phyloP scores from a whole-genome alignment of 2,888 invertebrate genomes.

The Monopis laevigella region DNA sequence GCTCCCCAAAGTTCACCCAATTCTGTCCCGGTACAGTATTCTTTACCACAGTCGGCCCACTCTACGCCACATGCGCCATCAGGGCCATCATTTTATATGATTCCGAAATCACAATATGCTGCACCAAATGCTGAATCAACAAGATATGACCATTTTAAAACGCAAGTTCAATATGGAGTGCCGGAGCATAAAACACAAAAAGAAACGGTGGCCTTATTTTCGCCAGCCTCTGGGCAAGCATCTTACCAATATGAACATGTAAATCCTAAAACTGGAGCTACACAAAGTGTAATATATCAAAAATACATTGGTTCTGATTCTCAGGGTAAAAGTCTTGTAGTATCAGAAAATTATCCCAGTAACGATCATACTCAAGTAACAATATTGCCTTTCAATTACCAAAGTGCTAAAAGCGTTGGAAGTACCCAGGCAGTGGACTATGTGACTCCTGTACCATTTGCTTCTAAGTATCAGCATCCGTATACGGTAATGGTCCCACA shows the following conservation, averaged over 20 bases:
- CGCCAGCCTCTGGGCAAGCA: constrained; percentile 24
- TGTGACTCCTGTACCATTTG: constrained; percentile 47
- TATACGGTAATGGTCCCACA: constrained; percentile 57
- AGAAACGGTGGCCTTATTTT: constrained; percentile 30
- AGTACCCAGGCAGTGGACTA: constrained; percentile 48
- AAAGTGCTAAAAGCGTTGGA: constrained; percentile 27
- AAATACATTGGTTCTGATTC: constrained; percentile 32
- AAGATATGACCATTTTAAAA: no score
- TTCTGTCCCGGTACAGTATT: not conserved
- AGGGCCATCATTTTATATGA: not conserved
- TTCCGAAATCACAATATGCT: constrained; percentile 11
- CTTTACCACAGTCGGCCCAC: not conserved
- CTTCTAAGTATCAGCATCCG: constrained; percentile 45
- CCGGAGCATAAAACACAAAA: constrained; percentile 29
- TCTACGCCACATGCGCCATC: not conserved
- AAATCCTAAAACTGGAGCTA: constrained; percentile 26
- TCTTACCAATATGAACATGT: constrained; percentile 16
- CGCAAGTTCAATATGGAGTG: constrained; percentile 31
- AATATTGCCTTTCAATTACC: constrained; percentile 47
- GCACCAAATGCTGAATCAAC: constrained; percentile 23
- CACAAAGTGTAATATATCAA: constrained; percentile 39
- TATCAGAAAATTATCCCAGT: constrained; percentile 68
- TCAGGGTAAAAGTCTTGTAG: constrained; percentile 34
- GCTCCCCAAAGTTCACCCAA: not conserved
- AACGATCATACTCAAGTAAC: constrained; percentile 67